A percentile compares a stretch with the other conserved stretches of the same genome.
These are phyloP conservation scores for Hyperopisus bebe DNA, from an alignment of 2,113 vertebrate species.

Conservation along the genomic window DNA sequence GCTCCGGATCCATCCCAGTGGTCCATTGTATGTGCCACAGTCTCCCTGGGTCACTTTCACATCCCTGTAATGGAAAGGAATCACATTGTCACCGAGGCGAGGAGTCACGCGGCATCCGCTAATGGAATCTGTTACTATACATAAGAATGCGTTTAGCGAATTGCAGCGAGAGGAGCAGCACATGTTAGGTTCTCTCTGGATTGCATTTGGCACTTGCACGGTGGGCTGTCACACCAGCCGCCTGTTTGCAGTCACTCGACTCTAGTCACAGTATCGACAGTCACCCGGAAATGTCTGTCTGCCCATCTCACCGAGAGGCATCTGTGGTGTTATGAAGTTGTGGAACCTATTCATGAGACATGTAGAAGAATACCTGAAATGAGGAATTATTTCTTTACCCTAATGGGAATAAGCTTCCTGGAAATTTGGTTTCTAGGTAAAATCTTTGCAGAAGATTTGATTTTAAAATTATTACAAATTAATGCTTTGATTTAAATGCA, in stretches of 20 bases:
- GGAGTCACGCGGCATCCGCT: neutral
- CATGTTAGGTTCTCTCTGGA: neutral
- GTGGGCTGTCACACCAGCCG: neutral
- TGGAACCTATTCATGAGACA: neutral
- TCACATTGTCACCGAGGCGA: neutral
- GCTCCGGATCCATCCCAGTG: neutral
- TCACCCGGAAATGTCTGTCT: neutral
- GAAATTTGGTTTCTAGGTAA: neutral
- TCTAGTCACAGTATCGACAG: neutral
- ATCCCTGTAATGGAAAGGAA: neutral
- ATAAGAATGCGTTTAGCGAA: neutral
- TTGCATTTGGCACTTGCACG: too few species aligned
- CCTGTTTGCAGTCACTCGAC: neutral
- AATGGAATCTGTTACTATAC: neutral
- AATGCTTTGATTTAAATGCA: conserved; percentile 10
- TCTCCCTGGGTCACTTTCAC: neutral
- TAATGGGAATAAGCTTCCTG: neutral
- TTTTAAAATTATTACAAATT: conserved; percentile 4
- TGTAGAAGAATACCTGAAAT: neutral
- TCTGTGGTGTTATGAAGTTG: neutral
- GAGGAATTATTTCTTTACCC: neutral
- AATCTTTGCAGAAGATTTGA: neutral
- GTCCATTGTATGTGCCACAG: neutral
- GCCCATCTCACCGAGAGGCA: neutral
- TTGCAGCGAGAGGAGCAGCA: neutral